A percentile compares a stretch with the other conserved stretches of the same genome.
phyloP scores from a whole-genome alignment of 2,113 vertebrate genomes.

The Melanostigma gelatinosum region DNA sequence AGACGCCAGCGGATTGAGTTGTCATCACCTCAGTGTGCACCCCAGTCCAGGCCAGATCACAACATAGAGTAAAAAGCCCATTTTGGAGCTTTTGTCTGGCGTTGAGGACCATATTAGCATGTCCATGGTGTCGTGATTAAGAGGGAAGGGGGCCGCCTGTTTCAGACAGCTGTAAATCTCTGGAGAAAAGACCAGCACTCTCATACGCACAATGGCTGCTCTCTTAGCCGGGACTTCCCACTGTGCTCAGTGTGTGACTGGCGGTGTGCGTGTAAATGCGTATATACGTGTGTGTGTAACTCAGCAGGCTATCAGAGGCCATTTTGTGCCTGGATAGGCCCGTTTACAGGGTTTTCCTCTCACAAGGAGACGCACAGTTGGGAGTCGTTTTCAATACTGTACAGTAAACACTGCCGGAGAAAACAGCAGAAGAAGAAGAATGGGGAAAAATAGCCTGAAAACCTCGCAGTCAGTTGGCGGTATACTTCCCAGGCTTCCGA shows the following conservation, averaged over 20 bases:
- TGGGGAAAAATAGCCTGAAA: constrained; percentile 22
- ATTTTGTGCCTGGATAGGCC: constrained; percentile 65
- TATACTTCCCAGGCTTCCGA: constrained; percentile 3
- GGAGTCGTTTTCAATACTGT: constrained; percentile 44
- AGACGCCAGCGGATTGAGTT: constrained; percentile 58
- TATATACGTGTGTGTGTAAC: constrained; percentile 29
- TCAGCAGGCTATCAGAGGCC: constrained; percentile 53
- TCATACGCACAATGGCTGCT: constrained; percentile 71
- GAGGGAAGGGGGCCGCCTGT: constrained; percentile 59
- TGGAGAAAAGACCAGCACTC: constrained; percentile 66
- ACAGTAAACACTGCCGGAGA: constrained; percentile 46
- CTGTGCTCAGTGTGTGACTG: constrained; percentile 61
- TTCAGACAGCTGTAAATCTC: constrained; percentile 77
- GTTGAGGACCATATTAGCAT: constrained; percentile 77
- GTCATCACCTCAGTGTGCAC: constrained; percentile 58
- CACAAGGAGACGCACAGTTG: constrained; percentile 58
- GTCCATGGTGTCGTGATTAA: constrained; percentile 74
- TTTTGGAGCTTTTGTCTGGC: constrained; percentile 70
- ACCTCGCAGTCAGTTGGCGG: constrained; percentile 18
- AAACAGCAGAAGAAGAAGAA: constrained; percentile 32
- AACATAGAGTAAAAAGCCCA: constrained; percentile 61
- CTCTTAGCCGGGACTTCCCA: constrained; percentile 74
- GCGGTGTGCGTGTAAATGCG: constrained; percentile 32
- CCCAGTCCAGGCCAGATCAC: constrained; percentile 51
- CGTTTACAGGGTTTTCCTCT: constrained; percentile 57